A percentile compares a stretch with the other conserved stretches of the same genome.
Evolutionary conservation across 2,797 vertebrate species (phyloP).

Genomic region (Falco berigora): DNA sequence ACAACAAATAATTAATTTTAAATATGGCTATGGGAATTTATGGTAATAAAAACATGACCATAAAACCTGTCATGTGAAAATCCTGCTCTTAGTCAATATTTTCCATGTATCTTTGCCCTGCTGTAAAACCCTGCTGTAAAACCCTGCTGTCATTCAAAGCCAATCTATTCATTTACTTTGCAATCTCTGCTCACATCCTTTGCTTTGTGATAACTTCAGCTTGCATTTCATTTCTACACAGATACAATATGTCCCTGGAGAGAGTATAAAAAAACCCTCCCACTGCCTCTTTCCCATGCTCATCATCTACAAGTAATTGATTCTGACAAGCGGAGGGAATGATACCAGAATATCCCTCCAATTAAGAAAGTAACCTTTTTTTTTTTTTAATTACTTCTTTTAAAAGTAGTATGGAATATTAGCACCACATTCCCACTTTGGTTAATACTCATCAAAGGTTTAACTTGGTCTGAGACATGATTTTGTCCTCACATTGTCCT

Average conservation of each 20-base stretch:
- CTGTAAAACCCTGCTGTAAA: neutral
- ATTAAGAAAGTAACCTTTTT: neutral
- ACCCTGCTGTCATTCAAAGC: neutral
- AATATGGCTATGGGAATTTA: neutral
- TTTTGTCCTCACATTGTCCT: neutral
- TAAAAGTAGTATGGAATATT: neutral
- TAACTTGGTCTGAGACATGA: neutral
- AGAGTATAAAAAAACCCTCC: slow-evolving; percentile 6
- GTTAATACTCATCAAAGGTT: neutral
- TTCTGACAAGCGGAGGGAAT: neutral
- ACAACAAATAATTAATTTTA: slow-evolving; percentile 1
- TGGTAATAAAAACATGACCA: neutral
- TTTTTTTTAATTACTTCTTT: neutral
- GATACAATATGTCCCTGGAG: neutral
- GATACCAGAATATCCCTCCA: neutral
- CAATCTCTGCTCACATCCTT: neutral
- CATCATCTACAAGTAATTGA: neutral
- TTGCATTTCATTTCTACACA: neutral
- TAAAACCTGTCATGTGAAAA: slow-evolving; percentile 8
- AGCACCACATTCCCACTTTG: neutral
- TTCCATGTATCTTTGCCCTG: neutral
- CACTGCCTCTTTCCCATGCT: slow-evolving; percentile 37
- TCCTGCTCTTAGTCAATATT: neutral
- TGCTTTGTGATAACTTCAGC: neutral
- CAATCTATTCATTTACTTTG: neutral